Percentiles rank a stretch among this genome's conserved stretches.
Evolutionary conservation across 1,140 invertebrate species (phyloP).

Genomic region (Eueides isabella): DNA sequence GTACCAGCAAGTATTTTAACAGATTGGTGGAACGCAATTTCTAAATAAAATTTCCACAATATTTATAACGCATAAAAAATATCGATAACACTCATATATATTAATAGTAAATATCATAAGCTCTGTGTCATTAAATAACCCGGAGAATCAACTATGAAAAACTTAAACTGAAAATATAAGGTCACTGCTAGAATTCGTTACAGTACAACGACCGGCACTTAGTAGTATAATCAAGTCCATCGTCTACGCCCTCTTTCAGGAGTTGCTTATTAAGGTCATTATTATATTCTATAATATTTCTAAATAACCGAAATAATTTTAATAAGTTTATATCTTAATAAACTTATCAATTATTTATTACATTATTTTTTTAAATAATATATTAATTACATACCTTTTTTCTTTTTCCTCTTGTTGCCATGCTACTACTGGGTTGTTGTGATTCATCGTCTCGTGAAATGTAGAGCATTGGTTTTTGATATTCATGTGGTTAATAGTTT

Average conservation of each 20-base stretch:
- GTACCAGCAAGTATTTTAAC: background rate
- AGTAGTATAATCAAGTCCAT: conserved; percentile 22
- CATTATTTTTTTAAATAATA: background rate
- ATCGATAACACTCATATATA: no score
- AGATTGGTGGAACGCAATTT: background rate
- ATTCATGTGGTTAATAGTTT: conserved; percentile 82
- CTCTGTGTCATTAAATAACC: background rate
- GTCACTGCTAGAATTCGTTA: conserved; percentile 16
- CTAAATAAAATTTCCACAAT: conserved; percentile 5
- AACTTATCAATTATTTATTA: no score
- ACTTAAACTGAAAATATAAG: conserved; percentile 7
- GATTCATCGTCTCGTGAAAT: conserved; percentile 51
- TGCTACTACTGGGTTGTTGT: conserved; percentile 53
- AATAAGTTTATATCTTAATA: no score
- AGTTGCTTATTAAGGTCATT: background rate
- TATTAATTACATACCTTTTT: conserved; percentile 48
- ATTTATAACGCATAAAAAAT: no score
- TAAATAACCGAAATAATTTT: no score
- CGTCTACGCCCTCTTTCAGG: conserved; percentile 23
- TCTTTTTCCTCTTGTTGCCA: conserved; percentile 67
- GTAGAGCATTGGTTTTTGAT: conserved; percentile 50
- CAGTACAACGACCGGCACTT: conserved; percentile 31
- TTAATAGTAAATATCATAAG: background rate
- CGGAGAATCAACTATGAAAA: background rate
- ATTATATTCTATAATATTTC: background rate